Conservation (phyloP, 1,140 invertebrate genomes). For the Drosophila pruinosa region DNA sequence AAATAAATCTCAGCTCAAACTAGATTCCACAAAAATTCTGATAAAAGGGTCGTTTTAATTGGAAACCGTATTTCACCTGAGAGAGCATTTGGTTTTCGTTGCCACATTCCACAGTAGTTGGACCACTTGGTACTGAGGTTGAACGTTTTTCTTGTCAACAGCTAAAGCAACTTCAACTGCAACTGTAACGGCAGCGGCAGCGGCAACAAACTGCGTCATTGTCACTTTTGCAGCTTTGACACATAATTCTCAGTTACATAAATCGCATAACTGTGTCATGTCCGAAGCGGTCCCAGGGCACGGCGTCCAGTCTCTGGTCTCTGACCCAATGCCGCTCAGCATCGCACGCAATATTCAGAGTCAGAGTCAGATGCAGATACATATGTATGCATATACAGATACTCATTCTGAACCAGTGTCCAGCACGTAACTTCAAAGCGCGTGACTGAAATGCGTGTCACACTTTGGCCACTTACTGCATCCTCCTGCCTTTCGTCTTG, state of each 20-base stretch:
- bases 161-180: constrained; percentile 2
- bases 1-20: too few species aligned
- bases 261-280: constrained; percentile 79
- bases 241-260: constrained; percentile 76
- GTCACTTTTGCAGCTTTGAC: constrained; percentile 67
- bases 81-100: constrained; percentile 25
- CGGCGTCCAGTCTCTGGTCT: constrained; percentile 12
- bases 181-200: neutral
- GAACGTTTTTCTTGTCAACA: constrained; percentile 63
- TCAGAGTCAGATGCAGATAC: constrained; percentile 24
- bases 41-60: too few species aligned
- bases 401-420: constrained; percentile 34
- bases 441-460: constrained; percentile 70
- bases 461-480: constrained; percentile 37
- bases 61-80: neutral
- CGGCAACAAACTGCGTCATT: constrained; percentile 60
- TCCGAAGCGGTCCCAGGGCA: constrained; percentile 26
- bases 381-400: neutral
- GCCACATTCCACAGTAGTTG: neutral
- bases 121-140: constrained; percentile 17
- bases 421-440: constrained; percentile 52
- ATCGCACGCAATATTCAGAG: constrained; percentile 47
- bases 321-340: constrained; percentile 32
- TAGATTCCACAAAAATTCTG: too few species aligned
- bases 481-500: neutral